Base-by-base conservation (phyloP, 2,113 vertebrate species). In the Murina feae region DNA sequence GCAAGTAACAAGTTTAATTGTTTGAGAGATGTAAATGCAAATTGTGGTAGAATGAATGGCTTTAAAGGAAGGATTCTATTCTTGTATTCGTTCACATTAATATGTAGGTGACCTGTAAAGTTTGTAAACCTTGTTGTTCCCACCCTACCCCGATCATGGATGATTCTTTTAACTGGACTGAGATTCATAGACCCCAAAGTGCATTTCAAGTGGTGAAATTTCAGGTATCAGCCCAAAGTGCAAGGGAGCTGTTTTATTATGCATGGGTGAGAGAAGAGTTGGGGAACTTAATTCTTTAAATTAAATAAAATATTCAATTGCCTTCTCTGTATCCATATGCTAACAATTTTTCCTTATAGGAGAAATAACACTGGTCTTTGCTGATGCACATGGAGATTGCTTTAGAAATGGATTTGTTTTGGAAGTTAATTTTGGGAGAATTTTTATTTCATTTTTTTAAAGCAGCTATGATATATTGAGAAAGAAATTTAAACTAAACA, bases 391-490 rank as follows among this genome's bases (percentile, higher is more conserved):
- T 3, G 39, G 32, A 91, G 78, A 53, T 37, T 86, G 25, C 35
- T 79, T 86, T 93, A 66, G 63, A 93, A 68, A 63, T 87, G 49
- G 30, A 58, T 76, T 82, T 75, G 23, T 72, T 83, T 83, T 83
- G 18, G 28, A 90, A 91, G 25, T 81, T 79, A 71, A 83, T n/a
- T 35, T 84, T 55, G 42, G 49, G 12, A 47, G 51, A 86, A 23
- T 42, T 44, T 91, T 90, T 84, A 30, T 49, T 79, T 79, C 21
- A 60, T 90, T 89, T 89, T 37, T n/a, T 83, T 80, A 42, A 95
- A 85, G 51, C 9, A 76, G 28, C 78, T 95, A 84, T 68, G n/a
- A 94, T 53, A 51, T 90, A 75, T 10, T 90, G 37, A 90, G 71
- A 80, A 30, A 90, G 37, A 92, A 84, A 78, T 92, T n/a, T 63